Evolutionary conservation across 92 coral and sea anemone genomes (phyloP).

Genomic region (Bergia sp.): DNA sequence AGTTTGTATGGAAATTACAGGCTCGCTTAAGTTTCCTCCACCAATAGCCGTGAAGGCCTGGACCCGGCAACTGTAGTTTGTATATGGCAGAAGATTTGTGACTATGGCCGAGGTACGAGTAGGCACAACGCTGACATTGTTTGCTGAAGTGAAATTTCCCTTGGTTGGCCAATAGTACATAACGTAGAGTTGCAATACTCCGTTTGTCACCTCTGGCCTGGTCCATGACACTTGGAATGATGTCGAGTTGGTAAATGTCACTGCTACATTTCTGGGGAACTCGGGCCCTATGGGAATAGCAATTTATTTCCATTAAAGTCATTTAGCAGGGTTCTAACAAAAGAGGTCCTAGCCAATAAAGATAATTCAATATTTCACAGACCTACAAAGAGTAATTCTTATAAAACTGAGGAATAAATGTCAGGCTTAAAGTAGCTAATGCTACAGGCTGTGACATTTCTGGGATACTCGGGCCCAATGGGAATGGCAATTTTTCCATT

Average conservation of each 20-base stretch:
- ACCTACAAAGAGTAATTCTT: too few relatives aligned
- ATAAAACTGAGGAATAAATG: too few relatives aligned
- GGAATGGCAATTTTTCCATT: too few relatives aligned
- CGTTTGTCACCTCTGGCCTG: slow-evolving; percentile 61
- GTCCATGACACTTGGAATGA: slow-evolving; percentile 58
- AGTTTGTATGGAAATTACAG: not conserved
- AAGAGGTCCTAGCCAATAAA: too few relatives aligned
- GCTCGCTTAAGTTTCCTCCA: not conserved
- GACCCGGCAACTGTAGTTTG: slow-evolving; percentile 49
- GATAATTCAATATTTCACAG: too few relatives aligned
- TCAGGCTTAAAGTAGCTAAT: too few relatives aligned
- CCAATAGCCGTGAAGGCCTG: not conserved
- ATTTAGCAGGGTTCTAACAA: not conserved
- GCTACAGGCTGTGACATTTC: too few relatives aligned
- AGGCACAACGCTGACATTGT: slow-evolving; percentile 25
- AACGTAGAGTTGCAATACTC: slow-evolving; percentile 49
- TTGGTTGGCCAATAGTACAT: slow-evolving; percentile 45
- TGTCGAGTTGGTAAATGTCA: slow-evolving; percentile 34
- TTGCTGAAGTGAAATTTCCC: not conserved
- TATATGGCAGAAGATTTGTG: slow-evolving; percentile 46
- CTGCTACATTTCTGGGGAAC: slow-evolving; percentile 57
- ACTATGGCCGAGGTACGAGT: slow-evolving; percentile 21
- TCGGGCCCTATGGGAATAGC: slow-evolving; percentile 49
- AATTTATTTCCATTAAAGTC: too few relatives aligned
- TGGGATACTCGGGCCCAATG: too few relatives aligned